Base-by-base conservation (phyloP, 2,113 vertebrate genomes). In the Microcebus jonahi region DNA sequence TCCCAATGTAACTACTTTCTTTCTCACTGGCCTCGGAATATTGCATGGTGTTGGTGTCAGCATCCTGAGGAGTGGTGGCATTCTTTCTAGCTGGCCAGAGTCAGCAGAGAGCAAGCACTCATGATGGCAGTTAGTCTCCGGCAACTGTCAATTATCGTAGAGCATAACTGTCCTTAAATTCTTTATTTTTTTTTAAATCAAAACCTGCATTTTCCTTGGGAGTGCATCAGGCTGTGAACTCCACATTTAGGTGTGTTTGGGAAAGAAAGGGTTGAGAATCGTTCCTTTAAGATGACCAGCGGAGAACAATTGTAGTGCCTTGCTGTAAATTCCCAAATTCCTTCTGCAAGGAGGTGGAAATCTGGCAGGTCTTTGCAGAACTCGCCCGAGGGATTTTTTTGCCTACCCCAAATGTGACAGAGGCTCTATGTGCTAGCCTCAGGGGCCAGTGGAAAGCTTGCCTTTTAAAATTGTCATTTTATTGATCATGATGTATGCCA, bases 401-500 rank as follows among this genome's bases (percentile, higher is more conserved):
- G 53, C 77, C 61, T 96, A 63, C 48, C 84, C 67, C 57, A 48
- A 73, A 31, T 1, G 45, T n/a, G 55, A 73, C 55, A 88, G 81
- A 57, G 15, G 55, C 23, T 68, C 31, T 9, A 20, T 10, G 5
- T 83, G 55, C 68, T 67, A 75, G 93, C 77, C 81, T 92, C 71
- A 17, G 84, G 48, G 84, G 85, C 13, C 3, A 6, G 34, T 76
- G 11, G 57, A 48, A 96, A 67, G 42, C 82, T 84, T 39, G 31
- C 75, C 81, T 87, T 82, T 96, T 86, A 25, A 83, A 89, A 67
- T 36, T 82, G 67, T 91, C 59, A 45, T 90, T 96, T 92, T 96
- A 96, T 94, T 88, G 97, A 96, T 96, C 88, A 48, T 42, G 70
- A 71, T 86, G 6, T 76, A 65, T 57, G 81, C 94, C 82, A 68